phyloP scores from a whole-genome alignment of 2,113 vertebrate genomes.

The Casuarius casuarius region DNA sequence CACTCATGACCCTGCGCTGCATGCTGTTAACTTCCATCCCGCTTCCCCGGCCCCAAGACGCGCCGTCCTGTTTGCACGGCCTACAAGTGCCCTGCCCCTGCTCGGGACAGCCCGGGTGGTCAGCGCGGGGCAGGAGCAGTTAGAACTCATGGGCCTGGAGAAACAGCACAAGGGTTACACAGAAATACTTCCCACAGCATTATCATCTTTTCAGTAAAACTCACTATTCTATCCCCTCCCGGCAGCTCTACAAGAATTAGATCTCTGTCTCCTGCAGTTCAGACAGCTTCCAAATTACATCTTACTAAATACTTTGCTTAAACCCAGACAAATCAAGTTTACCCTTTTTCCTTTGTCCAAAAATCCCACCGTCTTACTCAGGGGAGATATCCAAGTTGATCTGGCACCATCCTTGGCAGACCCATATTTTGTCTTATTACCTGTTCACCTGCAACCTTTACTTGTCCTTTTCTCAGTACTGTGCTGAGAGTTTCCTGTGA shows the following conservation, averaged over 20 bases:
- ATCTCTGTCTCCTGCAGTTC: background rate
- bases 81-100: no score
- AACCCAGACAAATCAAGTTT: background rate
- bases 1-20: no score
- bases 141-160: background rate
- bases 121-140: background rate
- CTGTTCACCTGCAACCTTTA: rapidly evolving
- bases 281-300: background rate
- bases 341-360: background rate
- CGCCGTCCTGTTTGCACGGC: background rate
- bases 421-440: rapidly evolving
- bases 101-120: no score
- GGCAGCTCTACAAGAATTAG: background rate
- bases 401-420: background rate
- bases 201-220: background rate
- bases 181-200: background rate
- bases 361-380: background rate
- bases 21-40: background rate
- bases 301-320: background rate
- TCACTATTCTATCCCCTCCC: background rate
- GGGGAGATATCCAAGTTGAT: background rate
- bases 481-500: background rate
- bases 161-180: rapidly evolving
- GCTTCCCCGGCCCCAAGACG: background rate
- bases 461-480: background rate